Evolutionary conservation across 2,888 invertebrate species (phyloP), one percentile per base, ranked within the genome.

Genomic region (Lingula anatina): DNA sequence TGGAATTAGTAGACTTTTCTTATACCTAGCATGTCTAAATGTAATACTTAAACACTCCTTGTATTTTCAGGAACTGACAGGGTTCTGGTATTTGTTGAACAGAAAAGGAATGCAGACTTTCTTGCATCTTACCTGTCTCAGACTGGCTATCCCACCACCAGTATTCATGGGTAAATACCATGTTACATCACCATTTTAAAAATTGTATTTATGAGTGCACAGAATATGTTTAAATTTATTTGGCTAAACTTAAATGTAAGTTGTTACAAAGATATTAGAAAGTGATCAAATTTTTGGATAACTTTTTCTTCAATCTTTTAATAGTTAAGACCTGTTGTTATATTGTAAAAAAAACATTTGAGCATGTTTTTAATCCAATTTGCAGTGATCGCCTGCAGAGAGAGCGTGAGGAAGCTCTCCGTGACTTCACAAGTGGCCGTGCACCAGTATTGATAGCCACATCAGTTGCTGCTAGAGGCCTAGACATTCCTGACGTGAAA

Each of bases 381-480:
- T 57, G 39, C 61, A 79, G 81, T 0, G 87, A 86, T 66, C 79
- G 88, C 5, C 72, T 83, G 0, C 89, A 90, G 65, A 71, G 83
- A 38, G 85, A 88, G 71, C 78, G 89, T n/a, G 88, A 89, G 65
- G 78, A 82, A 55, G 87, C 87, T 0, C 68, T 89, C n/a, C 44
- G 66, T 0, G 89, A 92, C 71, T 96, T 99, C 76, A 88, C 87
- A 70, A 80, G 76, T 18, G 91, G 91, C 0, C 58, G 76, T 15
- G 85, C 87, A 71, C 83, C 83, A 42, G 85, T 96, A 36, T 79
- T 99, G 1, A 91, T 99, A 1, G 96, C 96, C 1, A 97, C 97
- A 0, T 90, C 91, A 0, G 95, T 97, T 0, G 94, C 94, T 0
- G 90, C 95, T 0, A 81, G 97, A 48, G 97, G 97, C 0, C 79